Conservation (phyloP, 2,797 vertebrate species). For the Delichon dasypus region DNA sequence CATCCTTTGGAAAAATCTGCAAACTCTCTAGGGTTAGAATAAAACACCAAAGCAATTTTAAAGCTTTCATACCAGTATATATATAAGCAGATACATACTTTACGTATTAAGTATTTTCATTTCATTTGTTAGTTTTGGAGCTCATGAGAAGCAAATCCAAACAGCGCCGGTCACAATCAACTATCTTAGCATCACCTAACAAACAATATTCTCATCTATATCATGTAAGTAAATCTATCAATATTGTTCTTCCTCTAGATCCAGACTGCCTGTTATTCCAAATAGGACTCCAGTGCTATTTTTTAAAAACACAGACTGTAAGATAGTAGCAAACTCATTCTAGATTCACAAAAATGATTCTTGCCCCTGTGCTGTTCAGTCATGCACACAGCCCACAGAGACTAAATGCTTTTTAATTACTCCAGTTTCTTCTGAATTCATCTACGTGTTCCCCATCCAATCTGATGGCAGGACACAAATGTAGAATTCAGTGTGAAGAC, state of each 20-base stretch:
- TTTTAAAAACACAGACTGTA: not conserved
- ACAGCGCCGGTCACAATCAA: not conserved
- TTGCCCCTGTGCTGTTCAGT: not conserved
- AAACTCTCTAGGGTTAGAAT: not conserved
- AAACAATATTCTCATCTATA: not conserved
- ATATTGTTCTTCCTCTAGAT: not conserved
- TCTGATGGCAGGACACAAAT: not conserved
- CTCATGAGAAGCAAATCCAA: not conserved
- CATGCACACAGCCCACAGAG: not conserved
- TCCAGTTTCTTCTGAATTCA: not conserved
- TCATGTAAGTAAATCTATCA: not conserved
- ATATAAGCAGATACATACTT: not conserved
- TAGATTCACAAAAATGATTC: not conserved
- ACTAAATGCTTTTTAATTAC: not conserved
- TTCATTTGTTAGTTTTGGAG: not conserved
- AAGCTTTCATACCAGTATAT: not conserved
- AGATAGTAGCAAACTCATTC: not conserved
- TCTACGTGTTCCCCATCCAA: not conserved
- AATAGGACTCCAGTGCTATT: not conserved
- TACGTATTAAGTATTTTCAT: not conserved
- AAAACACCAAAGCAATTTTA: not conserved
- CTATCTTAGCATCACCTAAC: not conserved
- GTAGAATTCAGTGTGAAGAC: not conserved
- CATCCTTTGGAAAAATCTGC: not conserved
- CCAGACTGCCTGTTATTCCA: not conserved